Base-by-base conservation (phyloP, 2,888 invertebrate species). In the Hymenopus coronatus region DNA sequence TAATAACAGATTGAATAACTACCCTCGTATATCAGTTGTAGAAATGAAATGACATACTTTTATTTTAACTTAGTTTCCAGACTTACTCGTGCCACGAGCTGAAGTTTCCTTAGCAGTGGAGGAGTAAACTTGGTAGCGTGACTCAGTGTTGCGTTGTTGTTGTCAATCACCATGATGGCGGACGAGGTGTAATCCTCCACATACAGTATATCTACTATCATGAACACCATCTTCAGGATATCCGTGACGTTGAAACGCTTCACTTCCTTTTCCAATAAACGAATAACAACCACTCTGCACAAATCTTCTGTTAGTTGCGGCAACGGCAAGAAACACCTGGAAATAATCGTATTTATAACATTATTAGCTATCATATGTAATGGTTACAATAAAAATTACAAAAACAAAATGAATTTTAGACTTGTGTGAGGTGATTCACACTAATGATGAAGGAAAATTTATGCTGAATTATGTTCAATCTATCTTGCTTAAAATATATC, bases 181-280 rank as follows among this genome's bases (percentile, higher is more conserved):
- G 93, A 92, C 30, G 93, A 90, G 89, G 92, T 92, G 27, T 91
- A 89, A 91, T 93, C 93, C 87, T 93, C 93, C 28, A 91, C 90
- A n/a, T 93, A 90, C 85, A 93, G 92, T 88, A 91, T 90, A 85
- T 93, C 93, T 91, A 92, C 91, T 12, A 92, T 91, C 93, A 93
- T 93, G n/a, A 93, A 91, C 33, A 93, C 91, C 20, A 93, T 92
- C 90, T 92, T 92, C 2, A 92, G 91, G 81, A 92, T 90, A 0
- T 92, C 90, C 88, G 92, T 92, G 0, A 93, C 85, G 6, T 92
- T 92, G 90, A 93, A 93, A 46, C 91, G 92, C 3, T 93, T 93
- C 20, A 92, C 84, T 8, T 91, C 89, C 1, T 15, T 27, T 2
- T 87, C 33, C 28, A 84, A 28, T 28, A 33, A n/a, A 20, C 54